phyloP scores from a whole-genome alignment of 2,888 invertebrate species.

The Sphinx pinastri region DNA sequence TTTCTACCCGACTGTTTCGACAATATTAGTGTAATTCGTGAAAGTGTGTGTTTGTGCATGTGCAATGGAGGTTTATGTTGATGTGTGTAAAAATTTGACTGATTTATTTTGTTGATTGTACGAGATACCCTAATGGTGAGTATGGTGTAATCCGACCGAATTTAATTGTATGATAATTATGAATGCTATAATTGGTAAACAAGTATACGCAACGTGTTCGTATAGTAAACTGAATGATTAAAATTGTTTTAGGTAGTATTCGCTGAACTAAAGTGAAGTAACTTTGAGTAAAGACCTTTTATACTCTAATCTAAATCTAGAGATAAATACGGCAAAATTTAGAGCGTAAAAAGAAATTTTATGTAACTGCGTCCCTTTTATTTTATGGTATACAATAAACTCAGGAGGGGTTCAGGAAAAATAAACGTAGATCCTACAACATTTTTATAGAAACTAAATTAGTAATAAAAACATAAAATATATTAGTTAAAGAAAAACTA shows the following conservation, averaged over 20 bases:
- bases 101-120: conserved; percentile 53
- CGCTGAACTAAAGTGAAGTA: neutral
- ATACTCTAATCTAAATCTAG: no score
- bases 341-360: no score
- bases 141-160: conserved; percentile 28
- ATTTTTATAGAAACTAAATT: no score
- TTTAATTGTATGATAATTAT: conserved; percentile 6
- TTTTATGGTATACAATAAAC: no score
- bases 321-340: no score
- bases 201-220: neutral
- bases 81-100: conserved; percentile 39
- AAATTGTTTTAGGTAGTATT: neutral
- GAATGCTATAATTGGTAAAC: neutral
- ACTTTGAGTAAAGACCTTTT: no score
- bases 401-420: no score
- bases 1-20: conserved; percentile 36
- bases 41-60: conserved; percentile 48
- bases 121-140: conserved; percentile 65
- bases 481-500: no score
- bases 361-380: no score
- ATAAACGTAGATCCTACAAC: no score
- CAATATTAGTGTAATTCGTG: conserved; percentile 43
- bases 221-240: no score
- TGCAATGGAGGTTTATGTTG: conserved; percentile 49
- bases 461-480: no score